Evolutionary conservation across 1,140 invertebrate species (phyloP), one percentile per base, ranked within the genome.

Genomic region (Plectrocnemia conspersa): DNA sequence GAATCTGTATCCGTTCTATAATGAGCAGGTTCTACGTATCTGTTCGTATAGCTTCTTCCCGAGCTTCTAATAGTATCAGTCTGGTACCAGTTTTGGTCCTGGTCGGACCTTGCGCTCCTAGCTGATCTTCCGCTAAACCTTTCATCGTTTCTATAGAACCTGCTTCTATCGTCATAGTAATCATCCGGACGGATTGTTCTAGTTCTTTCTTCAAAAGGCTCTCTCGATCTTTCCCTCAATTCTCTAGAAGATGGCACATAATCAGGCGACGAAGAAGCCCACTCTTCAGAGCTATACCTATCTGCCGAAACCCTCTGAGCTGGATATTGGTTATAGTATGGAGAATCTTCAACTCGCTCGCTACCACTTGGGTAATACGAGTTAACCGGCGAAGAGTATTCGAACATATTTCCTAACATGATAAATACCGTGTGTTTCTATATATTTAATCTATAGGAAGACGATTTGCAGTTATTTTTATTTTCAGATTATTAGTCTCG

Each of bases 121-220:
- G 47, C 42, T 10, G 60, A 62, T 13, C 60, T 35, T 4, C 56
- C 56, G 49, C 60, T 61, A 25, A 38, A 62, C 23, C 60, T 40
- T 13, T 62, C 60, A 33, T 58, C 55, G 2, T 40, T 55, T 48
- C 60, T 56, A 25, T 62, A 62, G 9, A 62, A 40, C 32, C 53
- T 55, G 15, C 40, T 58, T 25, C 60, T 38, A 42, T 58, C 60
- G 29, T 62, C 60, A 25, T 62, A 58, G 25, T 58, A 58, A 29
- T 62, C 60, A 11, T 58, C 56, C 2, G 60, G 60, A 58, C 56
- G 55, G 56, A 62, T 62, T n/a, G 60, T 62, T 53, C 60, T 50
- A 19, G 60, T 62, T 49, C 60, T 58, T 52, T 62, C 60, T 48
- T 62, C 60, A 38, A 55, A 62, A 10, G 60, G 52, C 38, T 62